Evolutionary conservation across 2,888 invertebrate species (phyloP).

Genomic region (Tiliacea citrago): DNA sequence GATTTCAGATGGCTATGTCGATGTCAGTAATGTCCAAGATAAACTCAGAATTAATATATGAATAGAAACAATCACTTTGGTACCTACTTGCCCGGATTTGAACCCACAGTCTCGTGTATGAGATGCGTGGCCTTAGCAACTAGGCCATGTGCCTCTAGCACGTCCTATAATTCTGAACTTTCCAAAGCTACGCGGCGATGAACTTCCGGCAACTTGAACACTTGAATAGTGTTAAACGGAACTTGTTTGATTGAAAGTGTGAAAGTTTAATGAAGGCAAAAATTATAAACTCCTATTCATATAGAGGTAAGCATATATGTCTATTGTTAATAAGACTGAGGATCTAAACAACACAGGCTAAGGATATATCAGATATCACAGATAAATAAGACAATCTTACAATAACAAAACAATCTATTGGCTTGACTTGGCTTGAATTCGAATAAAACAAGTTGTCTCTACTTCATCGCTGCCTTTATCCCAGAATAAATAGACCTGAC

Average conservation of each 20-base stretch:
- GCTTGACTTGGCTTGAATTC: background rate
- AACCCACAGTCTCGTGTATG: too few species aligned
- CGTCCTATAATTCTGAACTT: slow-evolving; percentile 5
- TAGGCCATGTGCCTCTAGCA: background rate
- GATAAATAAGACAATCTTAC: slow-evolving; percentile 1
- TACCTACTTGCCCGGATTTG: too few species aligned
- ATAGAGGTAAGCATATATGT: background rate
- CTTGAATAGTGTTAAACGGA: slow-evolving; percentile 13
- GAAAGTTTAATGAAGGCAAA: background rate
- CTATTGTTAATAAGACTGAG: background rate
- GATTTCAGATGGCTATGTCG: too few species aligned
- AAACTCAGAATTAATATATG: too few species aligned
- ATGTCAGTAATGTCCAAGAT: too few species aligned
- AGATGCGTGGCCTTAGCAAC: too few species aligned
- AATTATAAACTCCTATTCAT: background rate
- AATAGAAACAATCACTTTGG: too few species aligned
- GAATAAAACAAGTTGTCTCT: slow-evolving; percentile 12
- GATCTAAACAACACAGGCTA: background rate
- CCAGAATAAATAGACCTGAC: slow-evolving; percentile 21
- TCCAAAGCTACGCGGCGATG: slow-evolving; percentile 11
- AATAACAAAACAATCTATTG: background rate
- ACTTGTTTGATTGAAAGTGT: too few species aligned
- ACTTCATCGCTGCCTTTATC: slow-evolving; percentile 17
- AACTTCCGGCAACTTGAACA: slow-evolving; percentile 7
- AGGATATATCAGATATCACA: background rate